These are phyloP conservation scores for Pelagia noctiluca DNA, from an alignment of 30 jellyfish, hydroid and myxozoan species.

Conservation along the genomic window DNA sequence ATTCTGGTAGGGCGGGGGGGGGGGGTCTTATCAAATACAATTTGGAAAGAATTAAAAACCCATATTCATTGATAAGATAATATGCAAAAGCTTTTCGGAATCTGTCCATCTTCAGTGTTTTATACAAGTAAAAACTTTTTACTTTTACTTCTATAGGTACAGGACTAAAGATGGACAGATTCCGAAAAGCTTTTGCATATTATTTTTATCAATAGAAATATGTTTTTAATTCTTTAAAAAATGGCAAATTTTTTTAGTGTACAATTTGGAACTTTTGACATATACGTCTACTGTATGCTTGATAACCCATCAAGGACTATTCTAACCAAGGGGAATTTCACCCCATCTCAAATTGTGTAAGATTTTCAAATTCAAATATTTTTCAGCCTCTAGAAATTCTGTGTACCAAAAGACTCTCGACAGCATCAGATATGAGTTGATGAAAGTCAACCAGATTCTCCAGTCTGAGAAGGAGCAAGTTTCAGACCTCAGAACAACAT, in stretches of 20 bases:
- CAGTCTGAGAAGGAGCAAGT: constrained; percentile 18
- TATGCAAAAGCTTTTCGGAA: no score
- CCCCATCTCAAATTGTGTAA: no score
- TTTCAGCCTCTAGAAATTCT: background rate
- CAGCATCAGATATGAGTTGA: constrained; percentile 21
- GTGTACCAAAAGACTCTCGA: constrained; percentile 2
- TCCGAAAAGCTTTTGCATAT: no score
- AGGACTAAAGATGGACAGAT: no score
- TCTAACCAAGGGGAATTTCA: background rate
- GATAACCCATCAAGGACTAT: no score
- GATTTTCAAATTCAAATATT: background rate
- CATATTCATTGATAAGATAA: background rate
- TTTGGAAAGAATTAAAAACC: background rate
- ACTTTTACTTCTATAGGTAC: no score
- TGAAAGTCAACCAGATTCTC: constrained; percentile 20
- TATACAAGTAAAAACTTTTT: no score
- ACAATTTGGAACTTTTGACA: background rate
- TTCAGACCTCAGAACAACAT: constrained; percentile 22
- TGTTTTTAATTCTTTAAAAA: no score
- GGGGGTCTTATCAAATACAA: background rate
- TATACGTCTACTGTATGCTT: background rate
- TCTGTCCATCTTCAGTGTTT: no score
- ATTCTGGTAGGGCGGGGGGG: no score
- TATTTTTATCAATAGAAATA: no score
- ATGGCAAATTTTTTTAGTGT: no score